phyloP scores from a whole-genome alignment of 1,140 invertebrate genomes.

The Drosophila bipectinata region DNA sequence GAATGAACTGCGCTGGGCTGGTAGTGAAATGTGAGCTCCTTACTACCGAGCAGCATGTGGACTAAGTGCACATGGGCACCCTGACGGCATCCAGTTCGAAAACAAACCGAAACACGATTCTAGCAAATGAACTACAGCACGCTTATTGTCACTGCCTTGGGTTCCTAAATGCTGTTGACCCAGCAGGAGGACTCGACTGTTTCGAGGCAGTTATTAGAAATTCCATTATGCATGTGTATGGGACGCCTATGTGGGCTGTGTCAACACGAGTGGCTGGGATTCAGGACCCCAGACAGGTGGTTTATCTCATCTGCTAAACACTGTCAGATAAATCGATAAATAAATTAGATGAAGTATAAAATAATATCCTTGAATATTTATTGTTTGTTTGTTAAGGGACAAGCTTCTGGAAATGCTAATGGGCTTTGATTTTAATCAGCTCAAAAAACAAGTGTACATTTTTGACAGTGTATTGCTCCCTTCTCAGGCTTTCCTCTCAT shows the following conservation, averaged over 20 bases:
- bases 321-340: slow-evolving; percentile 2
- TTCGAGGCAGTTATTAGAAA: slow-evolving; percentile 68
- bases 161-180: slow-evolving; percentile 64
- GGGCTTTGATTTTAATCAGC: neutral
- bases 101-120: slow-evolving; percentile 20
- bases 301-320: slow-evolving; percentile 21
- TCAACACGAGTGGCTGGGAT: slow-evolving; percentile 56
- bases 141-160: slow-evolving; percentile 50
- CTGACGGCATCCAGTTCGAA: slow-evolving; percentile 4
- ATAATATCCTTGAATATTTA: too few relatives aligned
- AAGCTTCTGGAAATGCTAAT: neutral
- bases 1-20: slow-evolving; percentile 19
- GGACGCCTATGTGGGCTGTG: slow-evolving; percentile 52
- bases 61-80: slow-evolving; percentile 38
- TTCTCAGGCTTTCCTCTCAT: slow-evolving; percentile 9
- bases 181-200: slow-evolving; percentile 21
- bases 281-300: slow-evolving; percentile 29
- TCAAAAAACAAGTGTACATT: neutral
- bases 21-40: neutral
- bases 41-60: slow-evolving; percentile 47
- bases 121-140: slow-evolving; percentile 56
- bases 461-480: slow-evolving; percentile 10
- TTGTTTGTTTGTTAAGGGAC: neutral
- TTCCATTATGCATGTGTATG: slow-evolving; percentile 75
- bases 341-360: neutral